Percentiles rank a stretch among this genome's conserved stretches.
phyloP scores from a whole-genome alignment of 2,888 invertebrate genomes.

The Tuberolachnus salignus region DNA sequence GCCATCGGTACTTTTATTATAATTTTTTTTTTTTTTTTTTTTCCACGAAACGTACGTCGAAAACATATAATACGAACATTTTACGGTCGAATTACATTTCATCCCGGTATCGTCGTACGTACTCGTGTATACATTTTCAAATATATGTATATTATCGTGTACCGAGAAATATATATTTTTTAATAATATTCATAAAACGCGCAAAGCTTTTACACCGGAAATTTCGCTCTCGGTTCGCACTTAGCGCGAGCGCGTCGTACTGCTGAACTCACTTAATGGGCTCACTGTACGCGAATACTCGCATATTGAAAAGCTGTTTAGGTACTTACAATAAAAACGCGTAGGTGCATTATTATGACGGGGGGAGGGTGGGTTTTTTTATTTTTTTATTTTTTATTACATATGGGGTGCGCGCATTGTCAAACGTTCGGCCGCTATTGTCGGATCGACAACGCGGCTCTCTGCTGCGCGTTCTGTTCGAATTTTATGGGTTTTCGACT shows the following conservation, averaged over 20 bases:
- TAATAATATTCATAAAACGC: neutral
- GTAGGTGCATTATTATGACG: too few species aligned
- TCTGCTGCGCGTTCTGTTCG: too few species aligned
- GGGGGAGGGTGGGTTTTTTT: too few species aligned
- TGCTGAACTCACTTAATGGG: slow-evolving; percentile 13
- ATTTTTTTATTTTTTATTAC: too few species aligned
- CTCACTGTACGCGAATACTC: too few species aligned
- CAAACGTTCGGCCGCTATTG: neutral
- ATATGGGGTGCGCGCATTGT: neutral
- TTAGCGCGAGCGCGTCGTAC: neutral
- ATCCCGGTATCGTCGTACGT: neutral
- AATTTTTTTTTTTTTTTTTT: neutral
- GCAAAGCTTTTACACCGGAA: slow-evolving; percentile 11
- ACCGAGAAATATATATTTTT: slow-evolving; percentile 31
- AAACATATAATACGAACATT: slow-evolving; percentile 7
- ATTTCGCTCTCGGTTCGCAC: slow-evolving; percentile 8
- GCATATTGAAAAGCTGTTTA: neutral
- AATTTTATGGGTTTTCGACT: too few species aligned
- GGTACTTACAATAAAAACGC: neutral
- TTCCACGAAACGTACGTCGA: neutral
- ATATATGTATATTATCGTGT: neutral
- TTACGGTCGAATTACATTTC: slow-evolving; percentile 12
- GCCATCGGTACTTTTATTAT: neutral
- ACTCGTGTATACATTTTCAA: neutral
- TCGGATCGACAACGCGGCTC: neutral